Evolutionary conservation across 1,140 invertebrate genomes (phyloP), one percentile per base, ranked within the genome.

Genomic region (Cotesia glomerata): DNA sequence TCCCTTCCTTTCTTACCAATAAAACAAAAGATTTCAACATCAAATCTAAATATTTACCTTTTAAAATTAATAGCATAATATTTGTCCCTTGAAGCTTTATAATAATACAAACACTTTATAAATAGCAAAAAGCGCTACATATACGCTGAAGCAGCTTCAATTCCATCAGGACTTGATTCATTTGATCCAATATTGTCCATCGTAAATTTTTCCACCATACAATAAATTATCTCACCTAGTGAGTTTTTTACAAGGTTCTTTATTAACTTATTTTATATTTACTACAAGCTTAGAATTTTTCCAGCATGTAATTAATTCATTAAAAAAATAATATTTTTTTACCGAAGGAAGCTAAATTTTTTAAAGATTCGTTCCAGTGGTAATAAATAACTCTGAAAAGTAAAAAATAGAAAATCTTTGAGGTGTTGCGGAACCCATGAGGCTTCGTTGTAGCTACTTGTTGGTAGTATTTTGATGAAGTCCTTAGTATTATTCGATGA

Each of bases 91-190:
- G 26, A 26, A 26, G 26, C 26, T 26, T 26, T 26, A 26, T 26
- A 26, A 26, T 26, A 26, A 26, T 26, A 26, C 26, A 26, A 26
- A 26, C 26, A 26, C 26, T 26, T 26, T 26, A 26, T 26, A 26
- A 26, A 26, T 3, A 26, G 45, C 13, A 49, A 9, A 9, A 49
- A 35, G 18, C 14, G 45, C 26, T 45, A 18, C 32, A 65, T 32
- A 14, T 18, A 52, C 14, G 52, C 63, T 54, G 73, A 74, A 75
- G 78, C 74, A 77, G 71, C 81, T 79, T 85, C 86, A 86, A 87
- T 86, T 86, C 78, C 79, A 87, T 86, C 84, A 86, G 77, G 75
- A 76, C 82, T 84, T 86, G 86, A 87, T 87, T 87, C 84, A 87
- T 87, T 87, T 71, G 69, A 85, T 85, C 84, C 85, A 87, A 87